phyloP scores from a whole-genome alignment of 2,113 vertebrate species.

The Brachirus orientalis region DNA sequence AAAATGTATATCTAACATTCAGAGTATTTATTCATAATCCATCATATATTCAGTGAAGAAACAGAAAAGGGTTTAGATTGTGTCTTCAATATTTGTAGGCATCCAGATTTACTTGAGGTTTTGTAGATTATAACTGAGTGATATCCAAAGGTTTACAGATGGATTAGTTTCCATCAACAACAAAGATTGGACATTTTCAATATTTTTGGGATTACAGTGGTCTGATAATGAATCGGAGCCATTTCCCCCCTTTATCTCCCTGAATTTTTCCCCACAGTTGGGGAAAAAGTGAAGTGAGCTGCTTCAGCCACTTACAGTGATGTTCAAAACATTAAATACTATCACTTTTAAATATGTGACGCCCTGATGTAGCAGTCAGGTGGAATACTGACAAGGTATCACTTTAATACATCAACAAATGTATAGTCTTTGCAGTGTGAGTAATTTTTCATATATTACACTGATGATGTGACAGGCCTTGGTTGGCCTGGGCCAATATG shows the following conservation, averaged over 20 bases:
- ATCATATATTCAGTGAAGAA: too few relatives aligned
- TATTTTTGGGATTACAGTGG: neutral
- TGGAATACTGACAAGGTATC: conserved; percentile 14
- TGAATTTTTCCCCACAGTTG: neutral
- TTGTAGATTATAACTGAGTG: too few relatives aligned
- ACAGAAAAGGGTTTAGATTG: too few relatives aligned
- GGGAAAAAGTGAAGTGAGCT: neutral
- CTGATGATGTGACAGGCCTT: conserved; percentile 49
- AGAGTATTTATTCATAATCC: too few relatives aligned
- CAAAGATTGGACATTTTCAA: neutral
- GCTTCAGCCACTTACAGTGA: conserved; percentile 11
- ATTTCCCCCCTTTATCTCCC: too few relatives aligned
- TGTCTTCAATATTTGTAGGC: too few relatives aligned
- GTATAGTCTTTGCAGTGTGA: conserved; percentile 7
- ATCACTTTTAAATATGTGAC: neutral
- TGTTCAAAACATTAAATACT: conserved; percentile 19
- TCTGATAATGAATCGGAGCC: neutral
- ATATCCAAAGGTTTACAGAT: too few relatives aligned
- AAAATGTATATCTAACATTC: too few relatives aligned
- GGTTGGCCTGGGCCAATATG: conserved; percentile 33
- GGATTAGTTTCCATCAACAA: too few relatives aligned
- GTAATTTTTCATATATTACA: conserved; percentile 45
- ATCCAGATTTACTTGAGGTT: too few relatives aligned
- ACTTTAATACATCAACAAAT: conserved; percentile 27
- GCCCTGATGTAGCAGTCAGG: neutral